phyloP scores from a whole-genome alignment of 92 coral and sea anemone genomes.

The Porites rus region DNA sequence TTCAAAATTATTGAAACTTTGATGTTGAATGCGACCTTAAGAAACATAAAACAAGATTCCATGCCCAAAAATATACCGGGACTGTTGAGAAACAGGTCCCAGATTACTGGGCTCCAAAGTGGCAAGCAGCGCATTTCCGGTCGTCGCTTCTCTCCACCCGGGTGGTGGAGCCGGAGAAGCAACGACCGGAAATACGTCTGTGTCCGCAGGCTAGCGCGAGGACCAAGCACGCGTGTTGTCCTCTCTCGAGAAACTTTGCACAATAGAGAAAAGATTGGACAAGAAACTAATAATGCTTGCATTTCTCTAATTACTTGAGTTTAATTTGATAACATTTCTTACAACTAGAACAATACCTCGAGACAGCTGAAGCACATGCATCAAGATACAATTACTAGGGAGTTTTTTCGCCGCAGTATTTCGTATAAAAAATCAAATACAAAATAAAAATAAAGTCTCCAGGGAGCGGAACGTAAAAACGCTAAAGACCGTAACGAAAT shows the following conservation, averaged over 20 bases:
- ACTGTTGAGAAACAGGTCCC: too few species aligned
- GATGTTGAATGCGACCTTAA: too few species aligned
- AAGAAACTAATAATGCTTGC: not conserved
- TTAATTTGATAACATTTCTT: constrained; percentile 53
- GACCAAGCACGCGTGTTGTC: too few species aligned
- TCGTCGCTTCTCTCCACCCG: too few species aligned
- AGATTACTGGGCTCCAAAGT: too few species aligned
- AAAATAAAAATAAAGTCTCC: constrained; percentile 80
- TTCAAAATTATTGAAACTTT: too few species aligned
- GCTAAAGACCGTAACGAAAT: constrained; percentile 68
- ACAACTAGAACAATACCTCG: constrained; percentile 49
- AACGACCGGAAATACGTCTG: too few species aligned
- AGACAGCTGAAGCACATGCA: constrained; percentile 35
- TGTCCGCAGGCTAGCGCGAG: too few species aligned
- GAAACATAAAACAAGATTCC: too few species aligned
- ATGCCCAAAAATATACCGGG: too few species aligned
- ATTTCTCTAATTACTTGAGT: constrained; percentile 25
- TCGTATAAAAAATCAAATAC: constrained; percentile 86
- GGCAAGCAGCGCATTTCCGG: too few species aligned
- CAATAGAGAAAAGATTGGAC: not conserved
- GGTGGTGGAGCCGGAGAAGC: too few species aligned
- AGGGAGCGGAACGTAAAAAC: constrained; percentile 75
- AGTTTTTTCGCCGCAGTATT: constrained; percentile 50
- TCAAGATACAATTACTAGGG: constrained; percentile 19
- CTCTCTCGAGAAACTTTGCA: not conserved